These are phyloP conservation scores for Heliconius erato DNA, from an alignment of 2,888 invertebrate species.

Conservation along the genomic window DNA sequence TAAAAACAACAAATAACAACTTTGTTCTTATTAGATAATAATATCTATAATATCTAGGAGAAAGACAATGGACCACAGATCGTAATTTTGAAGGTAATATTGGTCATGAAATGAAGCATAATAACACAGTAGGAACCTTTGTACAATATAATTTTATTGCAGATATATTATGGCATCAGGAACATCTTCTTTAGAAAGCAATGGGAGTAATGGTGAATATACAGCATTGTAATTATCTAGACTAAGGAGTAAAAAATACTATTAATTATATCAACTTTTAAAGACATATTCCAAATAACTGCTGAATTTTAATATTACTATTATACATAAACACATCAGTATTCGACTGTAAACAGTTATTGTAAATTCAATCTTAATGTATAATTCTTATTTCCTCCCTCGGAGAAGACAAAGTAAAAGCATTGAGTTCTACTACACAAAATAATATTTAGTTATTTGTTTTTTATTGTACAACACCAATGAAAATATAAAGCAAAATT, in stretches of 20 bases:
- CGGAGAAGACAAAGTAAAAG: too few species aligned
- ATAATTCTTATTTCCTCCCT: not conserved
- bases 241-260: not conserved
- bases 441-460: too few species aligned
- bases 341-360: too few species aligned
- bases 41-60: slow-evolving; percentile 50
- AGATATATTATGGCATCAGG: slow-evolving; percentile 90
- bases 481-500: too few species aligned
- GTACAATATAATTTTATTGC: slow-evolving; percentile 59
- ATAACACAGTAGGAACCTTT: slow-evolving; percentile 12
- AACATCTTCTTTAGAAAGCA: slow-evolving; percentile 91
- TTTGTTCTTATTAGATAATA: slow-evolving; percentile 55
- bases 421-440: too few species aligned
- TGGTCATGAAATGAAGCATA: slow-evolving; percentile 14
- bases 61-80: slow-evolving; percentile 55
- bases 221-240: not conserved
- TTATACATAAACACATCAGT: too few species aligned
- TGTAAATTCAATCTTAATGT: not conserved
- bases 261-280: not conserved
- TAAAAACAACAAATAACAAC: slow-evolving; percentile 44
- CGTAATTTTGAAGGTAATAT: slow-evolving; percentile 55
- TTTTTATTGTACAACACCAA: too few species aligned
- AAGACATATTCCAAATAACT: not conserved
- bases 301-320: not conserved
- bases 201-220: slow-evolving; percentile 89